These are phyloP conservation scores for Timema cristinae DNA, from an alignment of 2,888 invertebrate genomes.

Conservation along the genomic window DNA sequence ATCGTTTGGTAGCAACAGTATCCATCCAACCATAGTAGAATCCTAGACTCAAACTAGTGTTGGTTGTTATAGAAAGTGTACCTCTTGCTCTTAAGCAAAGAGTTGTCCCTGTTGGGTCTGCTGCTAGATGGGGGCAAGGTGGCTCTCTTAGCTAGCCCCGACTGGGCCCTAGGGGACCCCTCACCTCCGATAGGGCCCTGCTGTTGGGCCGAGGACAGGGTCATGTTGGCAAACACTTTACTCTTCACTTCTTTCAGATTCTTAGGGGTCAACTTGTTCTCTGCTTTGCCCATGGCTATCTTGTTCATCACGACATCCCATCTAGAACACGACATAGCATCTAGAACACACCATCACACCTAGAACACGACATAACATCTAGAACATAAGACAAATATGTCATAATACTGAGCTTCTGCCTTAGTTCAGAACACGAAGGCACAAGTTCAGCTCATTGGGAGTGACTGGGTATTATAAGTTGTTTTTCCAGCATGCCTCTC, in stretches of 20 bases:
- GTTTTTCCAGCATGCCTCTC: too few species aligned
- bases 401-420: too few species aligned
- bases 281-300: slow-evolving; percentile 66
- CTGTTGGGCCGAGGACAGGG: not conserved
- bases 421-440: too few species aligned
- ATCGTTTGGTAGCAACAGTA: too few species aligned
- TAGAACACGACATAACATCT: too few species aligned
- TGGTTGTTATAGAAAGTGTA: slow-evolving; percentile 15
- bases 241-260: slow-evolving; percentile 81
- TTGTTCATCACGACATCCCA: slow-evolving; percentile 85
- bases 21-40: too few species aligned
- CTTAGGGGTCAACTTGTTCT: slow-evolving; percentile 65
- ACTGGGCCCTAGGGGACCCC: slow-evolving; percentile 1
- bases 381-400: too few species aligned
- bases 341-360: too few species aligned
- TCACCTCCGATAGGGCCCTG: too few species aligned
- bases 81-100: slow-evolving; percentile 34
- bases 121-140: not conserved
- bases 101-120: slow-evolving; percentile 16
- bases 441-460: too few species aligned
- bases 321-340: slow-evolving; percentile 41
- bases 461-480: too few species aligned
- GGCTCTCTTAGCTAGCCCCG: slow-evolving; percentile 14
- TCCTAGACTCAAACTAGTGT: too few species aligned
- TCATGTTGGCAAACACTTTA: slow-evolving; percentile 56